Base-by-base conservation (phyloP, 1,140 invertebrate species). In the Polypedilum pembai region DNA sequence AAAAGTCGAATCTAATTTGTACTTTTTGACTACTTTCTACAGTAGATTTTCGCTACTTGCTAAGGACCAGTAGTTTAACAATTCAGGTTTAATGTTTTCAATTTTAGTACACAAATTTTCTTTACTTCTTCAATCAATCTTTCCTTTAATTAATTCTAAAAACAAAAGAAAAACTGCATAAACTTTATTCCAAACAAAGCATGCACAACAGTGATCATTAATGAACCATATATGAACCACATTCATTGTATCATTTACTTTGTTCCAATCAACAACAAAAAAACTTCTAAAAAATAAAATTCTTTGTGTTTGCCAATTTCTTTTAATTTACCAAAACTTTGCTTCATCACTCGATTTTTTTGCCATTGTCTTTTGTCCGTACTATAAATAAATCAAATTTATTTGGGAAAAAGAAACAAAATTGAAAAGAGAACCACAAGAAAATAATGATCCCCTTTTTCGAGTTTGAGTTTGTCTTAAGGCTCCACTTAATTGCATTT, bases 271-370 rank as follows among this genome's bases (percentile, higher is more conserved):
- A 45, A 45, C 8, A 12, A 12, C 1, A 56, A 15, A 56, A 56
- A n/a, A 56, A 56, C 15, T 4, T 56, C 10, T 56, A n/a, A n/a
- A 33, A n/a, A n/a, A n/a, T 15, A 12, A 15, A 4, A 12, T n/a
- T 56, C 45, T 56, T n/a, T 56, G 12, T 56, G 7, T 56, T 56
- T 56, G 8, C 12, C 12, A n/a, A 56, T 56, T n/a, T 56, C 10
- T 69, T 69, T 69, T 69, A 69, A 69, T 69, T 20, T 20, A 69
- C 65, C 65, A 69, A 69, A 69, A 69, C 20, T 56, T 56, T 56
- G 45, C 45, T 56, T 56, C 45, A 56, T 56, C 45, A n/a, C n/a
- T 12, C 12, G 45, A 15, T 56, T 33, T 33, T 33, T 33, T 12
- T 56, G 45, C 45, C 65, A 69, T 69, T 69, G 65, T 69, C n/a